Evolutionary conservation across 2,888 invertebrate species (phyloP), one percentile per base, ranked within the genome.

Genomic region (Formica aserva): DNA sequence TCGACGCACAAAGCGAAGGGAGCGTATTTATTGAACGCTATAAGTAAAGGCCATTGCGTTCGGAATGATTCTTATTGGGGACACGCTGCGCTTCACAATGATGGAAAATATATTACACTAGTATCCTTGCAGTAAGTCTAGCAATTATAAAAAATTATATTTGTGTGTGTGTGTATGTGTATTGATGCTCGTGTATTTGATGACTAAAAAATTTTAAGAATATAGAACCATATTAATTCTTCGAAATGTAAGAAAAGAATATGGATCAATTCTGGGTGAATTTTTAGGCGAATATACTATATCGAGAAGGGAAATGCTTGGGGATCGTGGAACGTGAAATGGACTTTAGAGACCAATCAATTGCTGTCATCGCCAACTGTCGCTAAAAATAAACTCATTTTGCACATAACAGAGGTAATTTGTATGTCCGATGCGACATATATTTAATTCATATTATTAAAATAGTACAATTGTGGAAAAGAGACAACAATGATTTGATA

Each of bases 241-340:
- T 29, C 6, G 2, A 57, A 71, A 67, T 41, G 13, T 13, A 26
- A 65, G n/a, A 57, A 11, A 29, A 69, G 29, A 55, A 38, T 9
- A 15, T 6, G n/a, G 8, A 5, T 29, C 1, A 26, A 6, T 60
- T 8, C 15, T 41, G 35, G 4, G 5, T 45, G 45, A 4, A 45
- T 45, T 55, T 74, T 32, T 72, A 98, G 98, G 90, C 97, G 97
- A 93, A 95, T 98, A 81, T 96, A 97, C 93, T 95, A 97, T 92
- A 95, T 97, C 84, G 97, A 97, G 88, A 97, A 97, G 89, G 96
- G 96, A 89, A 86, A 82, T 41, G 95, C 96, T 89, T 97, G 97
- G 96, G 97, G 97, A 55, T 95, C 96, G 11, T 98, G 97, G 97
- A 97, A 97, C 90, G 95, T 97, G 41, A 97, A 97, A 94, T 98